Evolutionary conservation across 2,797 vertebrate genomes (phyloP).

Genomic region (Centropyge bicolor): DNA sequence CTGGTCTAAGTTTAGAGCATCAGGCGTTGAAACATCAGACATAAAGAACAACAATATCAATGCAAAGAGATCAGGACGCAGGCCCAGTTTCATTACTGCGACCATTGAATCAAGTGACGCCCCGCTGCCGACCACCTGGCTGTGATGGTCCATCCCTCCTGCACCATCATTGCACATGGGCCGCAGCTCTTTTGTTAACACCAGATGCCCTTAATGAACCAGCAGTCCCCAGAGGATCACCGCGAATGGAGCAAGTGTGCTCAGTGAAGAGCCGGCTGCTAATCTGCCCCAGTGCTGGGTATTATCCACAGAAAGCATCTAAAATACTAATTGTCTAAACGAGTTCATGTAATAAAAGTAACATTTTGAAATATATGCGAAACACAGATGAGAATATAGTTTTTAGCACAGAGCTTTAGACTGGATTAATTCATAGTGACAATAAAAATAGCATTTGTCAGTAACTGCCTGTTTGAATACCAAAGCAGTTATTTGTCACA

Average conservation of each 20-base stretch:
- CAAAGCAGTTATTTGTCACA: background rate
- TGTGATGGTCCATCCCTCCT: conserved; percentile 57
- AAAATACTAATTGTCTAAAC: conserved; percentile 7
- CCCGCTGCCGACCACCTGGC: conserved; percentile 83
- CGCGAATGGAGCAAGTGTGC: conserved; percentile 46
- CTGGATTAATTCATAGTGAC: background rate
- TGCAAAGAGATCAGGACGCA: conserved; percentile 61
- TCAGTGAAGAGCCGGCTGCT: conserved; percentile 48
- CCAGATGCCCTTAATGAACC: conserved; percentile 81
- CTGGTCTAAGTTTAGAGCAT: conserved; percentile 13
- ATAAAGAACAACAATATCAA: conserved; percentile 37
- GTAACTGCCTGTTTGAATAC: background rate
- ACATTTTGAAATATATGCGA: background rate
- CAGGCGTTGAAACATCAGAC: conserved; percentile 24
- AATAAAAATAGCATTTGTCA: conserved; percentile 1
- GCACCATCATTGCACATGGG: conserved; percentile 70
- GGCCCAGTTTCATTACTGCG: conserved; percentile 50
- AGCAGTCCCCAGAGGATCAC: conserved; percentile 65
- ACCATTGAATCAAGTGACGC: conserved; percentile 69
- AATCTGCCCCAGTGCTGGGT: conserved; percentile 14
- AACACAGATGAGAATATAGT: background rate
- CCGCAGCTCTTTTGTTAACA: conserved; percentile 79
- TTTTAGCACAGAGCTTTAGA: conserved; percentile 1
- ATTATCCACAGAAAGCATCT: background rate
- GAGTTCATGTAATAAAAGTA: background rate